These are phyloP conservation scores for Lumbricus terrestris DNA, from an alignment of 2,888 invertebrate species.

Conservation along the genomic window DNA sequence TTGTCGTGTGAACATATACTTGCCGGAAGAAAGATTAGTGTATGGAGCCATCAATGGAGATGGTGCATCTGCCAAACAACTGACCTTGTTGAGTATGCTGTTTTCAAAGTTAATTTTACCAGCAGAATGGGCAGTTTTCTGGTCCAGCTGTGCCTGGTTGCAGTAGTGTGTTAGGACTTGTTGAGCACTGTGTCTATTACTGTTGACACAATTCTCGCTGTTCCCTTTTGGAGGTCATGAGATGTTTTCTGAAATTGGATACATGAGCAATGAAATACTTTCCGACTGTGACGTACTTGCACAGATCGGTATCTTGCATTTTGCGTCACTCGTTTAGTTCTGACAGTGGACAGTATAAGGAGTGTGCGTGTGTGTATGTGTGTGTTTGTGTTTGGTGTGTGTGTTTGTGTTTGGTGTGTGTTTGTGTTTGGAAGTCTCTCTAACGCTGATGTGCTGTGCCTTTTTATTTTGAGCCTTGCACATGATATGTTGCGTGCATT, in stretches of 20 bases:
- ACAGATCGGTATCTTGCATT: not conserved
- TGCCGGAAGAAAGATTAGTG: not conserved
- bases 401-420: not conserved
- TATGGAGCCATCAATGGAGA: not conserved
- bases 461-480: not conserved
- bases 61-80: not conserved
- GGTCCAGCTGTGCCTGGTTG: not conserved
- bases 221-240: not conserved
- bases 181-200: not conserved
- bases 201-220: not conserved
- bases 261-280: not conserved
- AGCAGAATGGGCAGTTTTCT: not conserved
- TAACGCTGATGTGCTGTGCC: not conserved
- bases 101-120: not conserved
- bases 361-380: not conserved
- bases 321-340: not conserved
- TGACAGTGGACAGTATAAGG: not conserved
- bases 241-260: conserved; percentile 3
- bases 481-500: not conserved
- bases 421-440: not conserved
- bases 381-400: not conserved
- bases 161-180: not conserved
- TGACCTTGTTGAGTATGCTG: not conserved
- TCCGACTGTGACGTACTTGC: not conserved
- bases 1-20: too few species aligned